A percentile compares a stretch with the other conserved stretches of the same genome.
Evolutionary conservation across 2,888 invertebrate genomes (phyloP).

Genomic region (Myopa testacea): DNA sequence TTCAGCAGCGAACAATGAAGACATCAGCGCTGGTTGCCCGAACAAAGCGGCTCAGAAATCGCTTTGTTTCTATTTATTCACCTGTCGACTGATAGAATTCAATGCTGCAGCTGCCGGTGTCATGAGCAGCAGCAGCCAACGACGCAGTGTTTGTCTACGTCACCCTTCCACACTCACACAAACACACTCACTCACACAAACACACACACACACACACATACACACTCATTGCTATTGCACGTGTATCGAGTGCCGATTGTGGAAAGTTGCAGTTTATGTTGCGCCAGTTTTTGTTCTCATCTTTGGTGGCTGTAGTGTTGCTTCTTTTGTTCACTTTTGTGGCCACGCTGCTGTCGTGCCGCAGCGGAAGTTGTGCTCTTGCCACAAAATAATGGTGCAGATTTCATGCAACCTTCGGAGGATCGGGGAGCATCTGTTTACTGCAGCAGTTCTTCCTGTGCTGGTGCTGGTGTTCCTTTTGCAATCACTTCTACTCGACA

Average conservation of each 20-base stretch:
- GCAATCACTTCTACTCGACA: too few relatives aligned
- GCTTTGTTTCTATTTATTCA: slow-evolving; percentile 14
- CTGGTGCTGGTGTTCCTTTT: not conserved
- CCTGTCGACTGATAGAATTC: slow-evolving; percentile 27
- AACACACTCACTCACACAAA: too few relatives aligned
- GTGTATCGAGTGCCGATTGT: not conserved
- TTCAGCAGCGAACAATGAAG: not conserved
- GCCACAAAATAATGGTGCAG: not conserved
- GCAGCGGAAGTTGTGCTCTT: not conserved
- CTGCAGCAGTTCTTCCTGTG: not conserved
- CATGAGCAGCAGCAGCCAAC: not conserved
- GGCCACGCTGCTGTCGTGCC: not conserved
- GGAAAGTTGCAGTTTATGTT: not conserved
- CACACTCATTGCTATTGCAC: too few relatives aligned
- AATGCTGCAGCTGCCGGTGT: slow-evolving; percentile 14
- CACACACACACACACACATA: too few relatives aligned
- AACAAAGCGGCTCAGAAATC: slow-evolving; percentile 14
- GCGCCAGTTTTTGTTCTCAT: not conserved
- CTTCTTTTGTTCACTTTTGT: not conserved
- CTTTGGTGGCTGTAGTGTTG: not conserved
- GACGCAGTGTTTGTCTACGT: not conserved
- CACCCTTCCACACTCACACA: too few relatives aligned
- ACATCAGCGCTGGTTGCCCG: not conserved
- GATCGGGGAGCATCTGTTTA: not conserved
- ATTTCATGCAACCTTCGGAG: not conserved